A percentile compares a stretch with the other conserved stretches of the same genome.
These are phyloP conservation scores for Lycaon pictus DNA, from an alignment of 2,113 vertebrate genomes.

Conservation along the genomic window DNA sequence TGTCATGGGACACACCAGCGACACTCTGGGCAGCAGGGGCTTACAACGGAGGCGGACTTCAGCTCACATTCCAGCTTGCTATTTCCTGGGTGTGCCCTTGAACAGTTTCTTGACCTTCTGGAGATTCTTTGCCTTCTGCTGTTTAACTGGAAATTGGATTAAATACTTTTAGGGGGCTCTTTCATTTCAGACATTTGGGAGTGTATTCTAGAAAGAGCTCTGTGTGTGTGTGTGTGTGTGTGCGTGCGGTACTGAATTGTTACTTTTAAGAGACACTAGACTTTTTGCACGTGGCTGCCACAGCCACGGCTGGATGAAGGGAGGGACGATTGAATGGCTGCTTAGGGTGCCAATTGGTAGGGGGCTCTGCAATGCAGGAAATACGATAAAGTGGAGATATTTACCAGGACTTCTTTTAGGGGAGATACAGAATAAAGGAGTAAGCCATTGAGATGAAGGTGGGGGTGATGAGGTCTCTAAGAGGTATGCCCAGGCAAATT, in stretches of 20 bases:
- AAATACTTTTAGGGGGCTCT: not conserved
- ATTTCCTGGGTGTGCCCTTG: not conserved
- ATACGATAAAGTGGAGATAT: not conserved
- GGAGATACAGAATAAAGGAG: not conserved
- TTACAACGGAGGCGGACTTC: not conserved
- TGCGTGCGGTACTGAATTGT: not conserved
- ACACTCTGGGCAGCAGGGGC: not conserved
- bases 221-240: not conserved
- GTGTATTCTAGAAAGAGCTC: not conserved
- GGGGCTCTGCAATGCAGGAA: not conserved
- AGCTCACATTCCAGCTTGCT: not conserved
- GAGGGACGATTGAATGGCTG: not conserved
- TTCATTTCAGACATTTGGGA: not conserved
- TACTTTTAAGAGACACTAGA: not conserved
- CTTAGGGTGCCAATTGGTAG: fast-evolving
- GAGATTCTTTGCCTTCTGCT: not conserved
- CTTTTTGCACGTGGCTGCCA: not conserved
- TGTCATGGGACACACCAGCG: not conserved
- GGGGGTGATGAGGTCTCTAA: not conserved
- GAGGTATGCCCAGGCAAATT: not conserved
- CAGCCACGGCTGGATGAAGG: not conserved
- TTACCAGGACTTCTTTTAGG: not conserved
- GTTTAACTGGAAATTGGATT: not conserved
- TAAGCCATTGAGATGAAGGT: not conserved
- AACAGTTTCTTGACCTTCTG: not conserved